phyloP scores from a whole-genome alignment of 1,140 invertebrate genomes.

The Apis laboriosa region DNA sequence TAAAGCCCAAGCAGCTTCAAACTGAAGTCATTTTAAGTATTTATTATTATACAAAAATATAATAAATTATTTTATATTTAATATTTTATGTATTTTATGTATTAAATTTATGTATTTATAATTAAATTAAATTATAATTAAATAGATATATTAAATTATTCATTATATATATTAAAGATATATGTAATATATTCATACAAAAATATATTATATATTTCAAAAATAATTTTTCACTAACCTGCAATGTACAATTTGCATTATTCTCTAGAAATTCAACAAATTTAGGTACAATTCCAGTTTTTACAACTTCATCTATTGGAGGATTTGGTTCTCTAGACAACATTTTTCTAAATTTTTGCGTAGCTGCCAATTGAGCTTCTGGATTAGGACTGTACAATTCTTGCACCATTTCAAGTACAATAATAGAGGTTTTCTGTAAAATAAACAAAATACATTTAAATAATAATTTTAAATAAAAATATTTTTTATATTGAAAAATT shows the following conservation, averaged over 20 bases:
- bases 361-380: constrained; percentile 92
- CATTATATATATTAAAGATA: too few species aligned
- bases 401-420: constrained; percentile 91
- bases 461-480: not conserved
- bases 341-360: constrained; percentile 97
- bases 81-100: too few species aligned
- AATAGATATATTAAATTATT: too few species aligned
- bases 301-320: constrained; percentile 99
- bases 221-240: constrained; percentile 82
- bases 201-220: not conserved
- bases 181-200: not conserved
- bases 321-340: constrained; percentile 98
- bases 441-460: not conserved
- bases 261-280: constrained; percentile 97
- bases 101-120: too few species aligned
- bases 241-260: constrained; percentile 90
- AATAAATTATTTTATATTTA: not conserved
- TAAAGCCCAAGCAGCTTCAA: constrained; percentile 98
- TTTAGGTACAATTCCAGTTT: constrained; percentile 96
- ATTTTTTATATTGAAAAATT: too few species aligned
- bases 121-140: too few species aligned
- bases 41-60: not conserved
- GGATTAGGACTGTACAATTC: constrained; percentile 91
- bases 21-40: constrained; percentile 82
- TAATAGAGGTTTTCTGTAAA: constrained; percentile 77